A percentile compares a stretch with the other conserved stretches of the same genome.
phyloP scores from a whole-genome alignment of 2,113 vertebrate species.

The Trochalopteron elliotii region DNA sequence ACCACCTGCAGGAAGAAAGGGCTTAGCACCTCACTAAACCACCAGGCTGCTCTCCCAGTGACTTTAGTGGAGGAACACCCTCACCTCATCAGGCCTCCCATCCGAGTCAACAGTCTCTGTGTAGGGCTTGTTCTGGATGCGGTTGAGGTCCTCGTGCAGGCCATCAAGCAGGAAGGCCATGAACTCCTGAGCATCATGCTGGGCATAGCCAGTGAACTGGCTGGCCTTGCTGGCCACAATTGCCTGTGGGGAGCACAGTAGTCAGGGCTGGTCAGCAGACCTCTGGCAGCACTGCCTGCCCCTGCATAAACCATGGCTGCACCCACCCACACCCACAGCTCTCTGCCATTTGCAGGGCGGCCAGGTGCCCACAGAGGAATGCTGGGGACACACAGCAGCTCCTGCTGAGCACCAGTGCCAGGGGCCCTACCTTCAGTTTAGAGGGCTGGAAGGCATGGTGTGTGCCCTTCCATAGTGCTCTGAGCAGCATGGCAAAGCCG shows the following conservation, averaged over 20 bases:
- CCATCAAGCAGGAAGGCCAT: slow-evolving; percentile 98
- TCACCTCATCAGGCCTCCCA: slow-evolving; percentile 92
- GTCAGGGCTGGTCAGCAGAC: not conserved
- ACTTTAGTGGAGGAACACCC: not conserved
- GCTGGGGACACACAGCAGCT: not conserved
- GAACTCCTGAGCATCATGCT: slow-evolving; percentile 98
- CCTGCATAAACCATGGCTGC: not conserved
- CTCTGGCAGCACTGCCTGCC: not conserved
- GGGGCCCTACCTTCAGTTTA: slow-evolving; percentile 87
- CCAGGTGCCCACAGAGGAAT: not conserved
- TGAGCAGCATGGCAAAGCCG: slow-evolving; percentile 91
- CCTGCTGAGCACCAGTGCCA: not conserved
- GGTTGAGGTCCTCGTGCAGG: slow-evolving; percentile 97
- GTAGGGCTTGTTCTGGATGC: slow-evolving; percentile 98
- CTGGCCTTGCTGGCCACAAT: slow-evolving; percentile 98
- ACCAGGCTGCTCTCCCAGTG: not conserved
- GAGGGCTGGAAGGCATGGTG: slow-evolving; percentile 98
- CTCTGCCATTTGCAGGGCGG: not conserved
- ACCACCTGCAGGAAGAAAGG: slow-evolving; percentile 80
- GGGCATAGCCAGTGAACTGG: slow-evolving; percentile 97
- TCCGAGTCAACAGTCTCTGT: slow-evolving; percentile 96
- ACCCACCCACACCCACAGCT: not conserved
- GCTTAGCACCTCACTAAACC: not conserved
- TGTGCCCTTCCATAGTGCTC: slow-evolving; percentile 95
- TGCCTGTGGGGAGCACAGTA: slow-evolving; percentile 71